Percentiles rank a stretch among this genome's conserved stretches.
Conservation (phyloP, 2,888 invertebrate species). For the Standfussiana lucernea region DNA sequence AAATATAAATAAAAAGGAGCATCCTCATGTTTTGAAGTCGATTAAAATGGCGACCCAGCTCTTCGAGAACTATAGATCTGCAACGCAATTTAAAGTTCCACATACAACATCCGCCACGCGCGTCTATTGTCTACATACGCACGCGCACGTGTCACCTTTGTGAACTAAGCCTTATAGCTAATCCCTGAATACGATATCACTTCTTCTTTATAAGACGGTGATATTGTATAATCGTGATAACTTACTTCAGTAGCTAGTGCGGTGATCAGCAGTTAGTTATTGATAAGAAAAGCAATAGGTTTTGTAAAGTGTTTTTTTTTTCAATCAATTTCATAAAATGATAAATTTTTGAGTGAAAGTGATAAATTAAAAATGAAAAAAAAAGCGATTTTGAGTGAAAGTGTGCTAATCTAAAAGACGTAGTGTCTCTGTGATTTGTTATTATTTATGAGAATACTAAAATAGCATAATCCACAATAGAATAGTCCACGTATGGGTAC, state of each 20-base stretch:
- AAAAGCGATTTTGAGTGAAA: background rate
- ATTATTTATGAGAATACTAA: background rate
- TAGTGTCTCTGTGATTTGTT: background rate
- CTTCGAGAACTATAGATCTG: background rate
- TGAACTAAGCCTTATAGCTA: conserved; percentile 41
- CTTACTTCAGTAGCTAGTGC: conserved; percentile 37
- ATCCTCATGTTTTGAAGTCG: too few species aligned
- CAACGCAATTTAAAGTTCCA: background rate
- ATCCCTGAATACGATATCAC: conserved; percentile 37
- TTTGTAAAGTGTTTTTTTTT: background rate
- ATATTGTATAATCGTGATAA: conserved; percentile 41
- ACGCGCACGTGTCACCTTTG: background rate
- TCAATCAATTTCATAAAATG: background rate
- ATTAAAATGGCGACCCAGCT: background rate
- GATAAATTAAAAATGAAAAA: too few species aligned
- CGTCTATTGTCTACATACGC: conserved; percentile 37
- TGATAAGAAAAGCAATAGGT: background rate
- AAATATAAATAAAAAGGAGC: background rate
- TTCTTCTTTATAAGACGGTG: conserved; percentile 29
- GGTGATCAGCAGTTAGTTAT: background rate
- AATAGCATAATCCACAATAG: too few species aligned
- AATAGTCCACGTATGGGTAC: background rate
- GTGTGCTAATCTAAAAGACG: background rate
- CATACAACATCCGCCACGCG: conserved; percentile 4
- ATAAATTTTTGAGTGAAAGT: too few species aligned